These are phyloP conservation scores for Phaenicophaeus curvirostris DNA, from an alignment of 2,797 vertebrate genomes.

Conservation along the genomic window DNA sequence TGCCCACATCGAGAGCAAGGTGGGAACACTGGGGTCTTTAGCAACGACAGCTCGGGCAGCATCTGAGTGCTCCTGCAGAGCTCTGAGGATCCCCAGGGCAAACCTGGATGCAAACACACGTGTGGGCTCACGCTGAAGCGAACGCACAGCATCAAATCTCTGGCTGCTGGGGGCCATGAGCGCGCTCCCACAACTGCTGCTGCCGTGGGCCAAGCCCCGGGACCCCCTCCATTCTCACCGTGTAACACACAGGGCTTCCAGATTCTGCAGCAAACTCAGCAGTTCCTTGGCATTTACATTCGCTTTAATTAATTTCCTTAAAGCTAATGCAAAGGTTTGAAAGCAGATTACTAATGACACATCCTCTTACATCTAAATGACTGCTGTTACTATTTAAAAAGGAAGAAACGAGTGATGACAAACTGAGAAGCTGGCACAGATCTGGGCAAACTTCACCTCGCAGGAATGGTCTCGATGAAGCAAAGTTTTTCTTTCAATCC, in stretches of 20 bases:
- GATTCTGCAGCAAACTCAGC: background rate
- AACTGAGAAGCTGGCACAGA: background rate
- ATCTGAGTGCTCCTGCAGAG: background rate
- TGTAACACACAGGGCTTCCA: background rate
- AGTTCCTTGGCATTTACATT: background rate
- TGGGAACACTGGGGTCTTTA: background rate
- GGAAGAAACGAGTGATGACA: background rate
- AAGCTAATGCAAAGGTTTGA: background rate
- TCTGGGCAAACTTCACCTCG: background rate
- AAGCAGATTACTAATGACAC: background rate
- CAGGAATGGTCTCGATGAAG: background rate
- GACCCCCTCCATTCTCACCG: background rate
- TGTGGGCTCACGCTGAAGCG: background rate
- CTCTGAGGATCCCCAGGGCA: no score
- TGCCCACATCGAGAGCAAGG: fast-evolving
- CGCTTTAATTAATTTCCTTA: background rate
- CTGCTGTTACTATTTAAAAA: background rate
- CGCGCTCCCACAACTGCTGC: background rate
- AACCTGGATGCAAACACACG: fast-evolving
- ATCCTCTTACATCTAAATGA: background rate
- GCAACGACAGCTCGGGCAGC: background rate
- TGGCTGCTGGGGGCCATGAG: background rate
- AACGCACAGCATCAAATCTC: background rate
- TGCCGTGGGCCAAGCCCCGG: background rate
- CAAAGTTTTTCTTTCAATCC: slow-evolving; percentile 12